Base-by-base conservation (phyloP, 2,113 vertebrate genomes). In the Notiomystis cincta region DNA sequence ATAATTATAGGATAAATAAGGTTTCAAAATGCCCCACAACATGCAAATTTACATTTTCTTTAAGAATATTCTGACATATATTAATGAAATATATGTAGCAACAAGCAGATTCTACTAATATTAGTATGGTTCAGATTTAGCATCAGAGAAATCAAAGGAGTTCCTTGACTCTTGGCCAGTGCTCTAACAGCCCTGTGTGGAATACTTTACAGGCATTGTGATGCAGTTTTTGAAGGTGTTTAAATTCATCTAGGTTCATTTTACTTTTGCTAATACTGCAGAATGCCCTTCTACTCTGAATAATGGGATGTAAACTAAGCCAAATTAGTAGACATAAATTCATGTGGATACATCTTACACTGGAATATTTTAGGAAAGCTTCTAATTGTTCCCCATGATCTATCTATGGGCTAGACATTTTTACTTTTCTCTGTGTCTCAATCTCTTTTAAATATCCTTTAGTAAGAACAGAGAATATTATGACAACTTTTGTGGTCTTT, bases 61-160 rank as follows among this genome's bases (percentile, higher is more conserved):
- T 61, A 89, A 93, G 85, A 93, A 95, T 92, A 93, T 96, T 95
- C 96, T 70, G 60, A 90, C 65, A 73, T 78, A 70, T 66, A 90
- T 95, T 44, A 96, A 94, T 93, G 93, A 96, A 97, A 98, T 81
- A 95, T 51, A 95, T 69, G 67, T 71, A 92, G 85, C 87, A 95
- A 72, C 75, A 95, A 92, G 85, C 30, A 31, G 91, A 90, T 87
- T 95, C 78, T 8, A 78, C 37, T 28, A 81, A 66, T n/a, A 57
- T 9, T 73, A 48, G 4, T 61, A 44, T 42, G n/a, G 13, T 58
- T 76, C 45, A 93, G 50, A 75, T 84, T 65, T 44, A 87, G 56
- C 28, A 79, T 24, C 48, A 87, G 51, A 78, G 45, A 84, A 54
- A 53, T 51, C 25, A 78, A 35, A 73, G 37, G 27, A 58, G 11